phyloP scores from a whole-genome alignment of 2,113 vertebrate species.

The Circaetus gallicus region DNA sequence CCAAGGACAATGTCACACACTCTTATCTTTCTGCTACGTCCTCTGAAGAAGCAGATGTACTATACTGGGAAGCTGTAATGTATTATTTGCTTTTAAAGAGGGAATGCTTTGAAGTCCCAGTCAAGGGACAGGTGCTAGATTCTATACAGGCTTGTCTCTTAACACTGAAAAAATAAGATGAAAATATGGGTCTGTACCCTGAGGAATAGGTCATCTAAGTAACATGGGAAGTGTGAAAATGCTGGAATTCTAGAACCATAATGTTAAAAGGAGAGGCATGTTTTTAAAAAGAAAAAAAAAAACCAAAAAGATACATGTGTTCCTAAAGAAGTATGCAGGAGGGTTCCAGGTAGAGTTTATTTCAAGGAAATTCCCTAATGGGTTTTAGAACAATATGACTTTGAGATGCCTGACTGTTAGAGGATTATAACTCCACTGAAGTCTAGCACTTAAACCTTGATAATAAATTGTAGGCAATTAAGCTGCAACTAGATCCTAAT shows the following conservation, averaged over 20 bases:
- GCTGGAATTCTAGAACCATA: background rate
- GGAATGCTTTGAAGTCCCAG: background rate
- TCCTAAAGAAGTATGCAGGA: background rate
- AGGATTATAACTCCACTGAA: background rate
- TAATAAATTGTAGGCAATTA: background rate
- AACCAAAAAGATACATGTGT: background rate
- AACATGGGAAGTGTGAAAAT: background rate
- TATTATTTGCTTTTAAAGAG: background rate
- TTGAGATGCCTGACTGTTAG: background rate
- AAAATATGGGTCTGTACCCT: background rate
- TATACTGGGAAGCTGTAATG: background rate
- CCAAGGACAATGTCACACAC: conserved; percentile 34
- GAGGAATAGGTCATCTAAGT: fast-evolving
- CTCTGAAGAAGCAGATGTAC: background rate
- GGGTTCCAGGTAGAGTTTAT: background rate
- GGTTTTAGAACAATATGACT: background rate
- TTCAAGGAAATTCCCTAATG: background rate
- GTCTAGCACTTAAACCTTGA: background rate
- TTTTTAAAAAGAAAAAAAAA: background rate
- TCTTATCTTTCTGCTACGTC: background rate
- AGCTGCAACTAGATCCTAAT: background rate
- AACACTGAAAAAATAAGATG: background rate
- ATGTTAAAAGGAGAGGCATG: background rate
- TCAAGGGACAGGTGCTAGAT: background rate
- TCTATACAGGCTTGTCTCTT: background rate